Percentiles rank a stretch among this genome's conserved stretches.
phyloP scores from a whole-genome alignment of 2,888 invertebrate species.

The Ephialtes manifestator region DNA sequence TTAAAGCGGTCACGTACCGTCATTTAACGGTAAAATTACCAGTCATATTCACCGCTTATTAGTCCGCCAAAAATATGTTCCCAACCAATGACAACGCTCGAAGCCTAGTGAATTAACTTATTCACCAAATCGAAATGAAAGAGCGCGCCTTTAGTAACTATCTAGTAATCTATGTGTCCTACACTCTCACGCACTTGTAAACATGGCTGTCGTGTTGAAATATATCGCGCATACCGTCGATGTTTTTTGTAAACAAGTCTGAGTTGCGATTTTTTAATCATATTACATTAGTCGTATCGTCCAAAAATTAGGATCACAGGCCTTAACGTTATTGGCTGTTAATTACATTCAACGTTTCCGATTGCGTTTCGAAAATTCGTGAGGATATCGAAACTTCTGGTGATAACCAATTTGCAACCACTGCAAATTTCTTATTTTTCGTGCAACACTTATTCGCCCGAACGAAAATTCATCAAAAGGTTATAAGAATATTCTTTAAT shows the following conservation, averaged over 20 bases:
- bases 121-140: background rate
- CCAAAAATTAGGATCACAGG: background rate
- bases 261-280: constrained; percentile 4
- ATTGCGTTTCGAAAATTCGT: background rate
- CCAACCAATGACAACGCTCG: background rate
- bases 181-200: constrained; percentile 52
- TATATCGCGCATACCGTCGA: constrained; percentile 50
- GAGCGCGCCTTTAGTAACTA: constrained; percentile 3
- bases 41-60: background rate
- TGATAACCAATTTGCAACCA: constrained; percentile 28
- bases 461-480: background rate
- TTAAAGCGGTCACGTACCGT: no score
- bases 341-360: background rate
- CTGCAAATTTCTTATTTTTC: background rate
- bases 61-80: background rate
- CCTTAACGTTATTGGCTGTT: background rate
- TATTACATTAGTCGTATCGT: constrained; percentile 15
- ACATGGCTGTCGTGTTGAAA: constrained; percentile 62
- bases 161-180: constrained; percentile 8
- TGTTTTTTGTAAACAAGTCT: constrained; percentile 43
- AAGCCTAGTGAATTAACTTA: background rate
- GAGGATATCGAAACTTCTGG: background rate
- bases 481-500: background rate
- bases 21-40: no score
- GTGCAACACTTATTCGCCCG: no score